Conservation (phyloP, 1,140 invertebrate genomes). For the Acyrthosiphon pisum region DNA sequence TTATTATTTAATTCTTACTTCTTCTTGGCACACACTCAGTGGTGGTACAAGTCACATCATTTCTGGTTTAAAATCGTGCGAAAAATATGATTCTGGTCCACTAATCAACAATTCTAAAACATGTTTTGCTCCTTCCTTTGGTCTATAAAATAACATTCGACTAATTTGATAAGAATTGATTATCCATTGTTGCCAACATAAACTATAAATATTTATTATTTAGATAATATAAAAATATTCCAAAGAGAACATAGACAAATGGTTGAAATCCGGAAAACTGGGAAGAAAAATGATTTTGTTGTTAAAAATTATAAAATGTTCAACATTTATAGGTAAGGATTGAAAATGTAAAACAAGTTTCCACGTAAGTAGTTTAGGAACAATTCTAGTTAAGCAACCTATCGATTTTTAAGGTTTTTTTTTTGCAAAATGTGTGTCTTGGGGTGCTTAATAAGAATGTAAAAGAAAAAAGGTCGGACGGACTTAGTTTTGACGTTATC, state of each 20-base stretch:
- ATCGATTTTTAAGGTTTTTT: too few species aligned
- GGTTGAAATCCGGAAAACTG: too few species aligned
- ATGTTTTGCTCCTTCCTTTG: constrained; percentile 61
- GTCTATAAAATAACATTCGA: neutral
- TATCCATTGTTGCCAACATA: neutral
- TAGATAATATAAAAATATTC: neutral
- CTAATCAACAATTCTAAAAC: constrained; percentile 66
- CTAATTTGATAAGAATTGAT: constrained; percentile 22
- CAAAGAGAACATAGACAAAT: neutral
- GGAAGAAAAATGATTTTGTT: too few species aligned
- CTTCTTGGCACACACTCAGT: constrained; percentile 77
- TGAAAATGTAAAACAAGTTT: too few species aligned
- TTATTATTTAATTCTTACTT: constrained; percentile 65
- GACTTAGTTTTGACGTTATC: too few species aligned
- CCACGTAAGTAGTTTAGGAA: too few species aligned
- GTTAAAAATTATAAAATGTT: too few species aligned
- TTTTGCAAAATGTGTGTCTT: too few species aligned
- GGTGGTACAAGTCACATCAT: constrained; percentile 83
- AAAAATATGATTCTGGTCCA: constrained; percentile 65
- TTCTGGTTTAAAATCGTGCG: constrained; percentile 74
- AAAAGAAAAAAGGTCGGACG: too few species aligned
- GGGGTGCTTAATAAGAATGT: too few species aligned
- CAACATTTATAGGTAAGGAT: too few species aligned
- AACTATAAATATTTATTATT: neutral
- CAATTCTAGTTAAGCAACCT: too few species aligned